These are phyloP conservation scores for Nudaria mundana DNA, from an alignment of 2,888 invertebrate genomes.

Conservation along the genomic window DNA sequence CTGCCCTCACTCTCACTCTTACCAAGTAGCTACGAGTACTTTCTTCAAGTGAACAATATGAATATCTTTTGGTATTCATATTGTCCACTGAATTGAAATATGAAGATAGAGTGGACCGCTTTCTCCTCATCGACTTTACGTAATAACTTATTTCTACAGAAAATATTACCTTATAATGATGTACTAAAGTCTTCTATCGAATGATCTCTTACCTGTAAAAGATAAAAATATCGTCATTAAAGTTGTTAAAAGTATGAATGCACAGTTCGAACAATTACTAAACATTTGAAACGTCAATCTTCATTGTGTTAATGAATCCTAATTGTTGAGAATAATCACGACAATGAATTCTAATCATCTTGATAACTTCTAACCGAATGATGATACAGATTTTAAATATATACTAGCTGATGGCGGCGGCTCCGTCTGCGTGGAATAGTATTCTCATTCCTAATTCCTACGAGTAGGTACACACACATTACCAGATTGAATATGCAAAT, in stretches of 20 bases:
- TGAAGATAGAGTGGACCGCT: slow-evolving; percentile 16
- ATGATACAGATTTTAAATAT: too few relatives aligned
- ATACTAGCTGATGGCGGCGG: too few relatives aligned
- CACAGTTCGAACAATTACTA: slow-evolving; percentile 14
- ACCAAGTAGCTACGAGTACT: too few relatives aligned
- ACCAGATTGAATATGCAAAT: too few relatives aligned
- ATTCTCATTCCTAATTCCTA: too few relatives aligned
- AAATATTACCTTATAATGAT: slow-evolving; percentile 4
- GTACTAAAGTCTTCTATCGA: slow-evolving; percentile 5
- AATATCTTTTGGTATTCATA: slow-evolving; percentile 24
- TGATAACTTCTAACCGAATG: too few relatives aligned
- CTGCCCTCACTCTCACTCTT: slow-evolving; percentile 8
- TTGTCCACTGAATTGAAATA: slow-evolving; percentile 26
- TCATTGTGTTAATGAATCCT: too few relatives aligned
- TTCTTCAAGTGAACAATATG: too few relatives aligned
- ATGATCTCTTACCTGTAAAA: slow-evolving; percentile 28
- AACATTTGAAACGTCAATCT: slow-evolving; percentile 11
- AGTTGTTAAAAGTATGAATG: slow-evolving; percentile 26
- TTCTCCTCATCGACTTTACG: slow-evolving; percentile 26
- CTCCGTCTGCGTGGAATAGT: too few relatives aligned
- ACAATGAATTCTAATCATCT: too few relatives aligned
- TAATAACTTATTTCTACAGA: slow-evolving; percentile 16
- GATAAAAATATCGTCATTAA: slow-evolving; percentile 28
- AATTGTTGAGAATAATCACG: too few relatives aligned
- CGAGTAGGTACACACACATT: too few relatives aligned